These are phyloP conservation scores for Pristionchus maxplancki DNA, from an alignment of 2,888 invertebrate species.

Conservation along the genomic window DNA sequence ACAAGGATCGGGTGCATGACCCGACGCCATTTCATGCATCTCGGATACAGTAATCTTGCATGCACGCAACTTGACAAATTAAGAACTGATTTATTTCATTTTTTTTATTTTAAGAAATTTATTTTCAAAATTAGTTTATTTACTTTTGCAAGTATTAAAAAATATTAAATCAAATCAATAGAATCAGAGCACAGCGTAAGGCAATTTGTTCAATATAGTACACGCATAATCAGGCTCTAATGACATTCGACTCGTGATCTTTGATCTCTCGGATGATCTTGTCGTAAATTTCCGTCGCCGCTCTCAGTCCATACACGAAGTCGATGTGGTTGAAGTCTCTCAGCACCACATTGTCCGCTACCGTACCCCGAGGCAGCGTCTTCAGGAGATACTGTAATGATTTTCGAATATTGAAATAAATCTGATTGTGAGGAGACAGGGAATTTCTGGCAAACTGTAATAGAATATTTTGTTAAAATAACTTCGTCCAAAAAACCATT, in stretches of 20 bases:
- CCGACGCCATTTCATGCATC: background rate
- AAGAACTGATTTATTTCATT: background rate
- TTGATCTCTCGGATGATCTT: slow-evolving; percentile 46
- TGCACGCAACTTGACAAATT: background rate
- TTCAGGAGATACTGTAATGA: background rate
- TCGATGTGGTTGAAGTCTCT: slow-evolving; percentile 52
- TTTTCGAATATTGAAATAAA: background rate
- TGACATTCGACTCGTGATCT: slow-evolving; percentile 20
- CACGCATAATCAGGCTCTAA: slow-evolving; percentile 7
- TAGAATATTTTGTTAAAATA: no score
- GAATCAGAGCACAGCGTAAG: background rate
- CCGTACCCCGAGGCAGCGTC: slow-evolving; percentile 37
- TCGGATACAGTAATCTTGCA: background rate
- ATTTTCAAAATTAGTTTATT: no score
- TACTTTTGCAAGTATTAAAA: no score
- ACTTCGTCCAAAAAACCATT: no score
- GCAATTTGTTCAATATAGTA: background rate
- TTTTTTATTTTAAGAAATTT: background rate
- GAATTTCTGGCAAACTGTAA: no score
- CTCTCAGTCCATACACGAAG: slow-evolving; percentile 51
- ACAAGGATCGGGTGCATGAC: background rate
- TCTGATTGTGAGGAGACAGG: no score
- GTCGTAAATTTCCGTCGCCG: slow-evolving; percentile 36
- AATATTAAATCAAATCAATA: no score
- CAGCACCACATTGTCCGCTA: background rate